These are phyloP conservation scores for Clupea harengus DNA, from an alignment of 2,113 vertebrate genomes.

Conservation along the genomic window DNA sequence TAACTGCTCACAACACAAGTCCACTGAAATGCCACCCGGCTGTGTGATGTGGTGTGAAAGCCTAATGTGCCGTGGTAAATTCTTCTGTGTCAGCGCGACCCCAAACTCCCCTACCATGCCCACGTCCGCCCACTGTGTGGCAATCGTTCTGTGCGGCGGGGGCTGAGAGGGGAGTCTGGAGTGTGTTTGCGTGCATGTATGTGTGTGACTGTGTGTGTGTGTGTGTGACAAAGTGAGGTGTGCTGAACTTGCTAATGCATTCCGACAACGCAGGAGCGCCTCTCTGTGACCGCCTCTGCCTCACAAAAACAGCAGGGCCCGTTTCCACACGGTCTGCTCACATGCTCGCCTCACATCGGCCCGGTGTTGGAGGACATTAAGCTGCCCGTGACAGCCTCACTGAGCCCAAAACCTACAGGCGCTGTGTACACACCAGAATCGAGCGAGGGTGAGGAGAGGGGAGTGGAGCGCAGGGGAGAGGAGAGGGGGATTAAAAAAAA, in stretches of 20 bases:
- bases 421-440: not conserved
- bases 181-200: not conserved
- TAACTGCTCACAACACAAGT: not conserved
- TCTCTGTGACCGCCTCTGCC: conserved; percentile 2
- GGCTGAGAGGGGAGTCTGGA: not conserved
- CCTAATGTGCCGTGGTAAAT: conserved; percentile 26
- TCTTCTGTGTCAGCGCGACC: conserved; percentile 15
- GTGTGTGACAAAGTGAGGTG: not conserved
- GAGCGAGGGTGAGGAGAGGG: not conserved
- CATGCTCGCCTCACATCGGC: not conserved
- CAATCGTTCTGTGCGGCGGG: not conserved
- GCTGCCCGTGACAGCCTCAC: not conserved
- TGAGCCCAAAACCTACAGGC: not conserved
- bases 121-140: not conserved
- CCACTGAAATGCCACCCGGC: conserved; percentile 32
- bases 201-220: not conserved
- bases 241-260: conserved; percentile 7
- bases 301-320: not conserved
- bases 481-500: conserved; percentile 13
- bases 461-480: not conserved
- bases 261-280: not conserved
- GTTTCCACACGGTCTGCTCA: not conserved
- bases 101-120: not conserved
- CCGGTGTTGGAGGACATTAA: not conserved
- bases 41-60: conserved; percentile 33